phyloP scores from a whole-genome alignment of 2,113 vertebrate genomes.

The Scomber colias region DNA sequence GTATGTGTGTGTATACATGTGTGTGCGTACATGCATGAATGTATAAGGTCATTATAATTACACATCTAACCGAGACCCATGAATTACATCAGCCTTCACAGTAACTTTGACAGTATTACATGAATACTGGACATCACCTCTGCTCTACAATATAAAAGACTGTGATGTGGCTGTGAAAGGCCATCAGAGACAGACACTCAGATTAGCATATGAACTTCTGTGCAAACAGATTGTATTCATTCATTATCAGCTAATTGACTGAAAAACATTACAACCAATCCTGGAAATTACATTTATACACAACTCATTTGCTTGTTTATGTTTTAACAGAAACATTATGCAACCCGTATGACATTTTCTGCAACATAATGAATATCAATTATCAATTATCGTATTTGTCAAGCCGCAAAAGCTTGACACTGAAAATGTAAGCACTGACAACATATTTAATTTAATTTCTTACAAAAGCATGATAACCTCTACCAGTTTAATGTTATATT shows the following conservation, averaged over 20 bases:
- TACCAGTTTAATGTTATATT: no score
- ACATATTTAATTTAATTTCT: no score
- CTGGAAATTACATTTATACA: not conserved
- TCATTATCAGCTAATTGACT: constrained; percentile 1
- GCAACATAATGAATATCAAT: not conserved
- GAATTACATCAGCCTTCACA: constrained; percentile 66
- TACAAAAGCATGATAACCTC: no score
- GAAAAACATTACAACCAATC: not conserved
- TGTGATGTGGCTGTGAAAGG: not conserved
- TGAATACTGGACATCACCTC: constrained; percentile 1
- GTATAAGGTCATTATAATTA: constrained; percentile 56
- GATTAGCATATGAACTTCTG: not conserved
- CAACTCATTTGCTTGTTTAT: not conserved
- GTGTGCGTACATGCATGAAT: not conserved
- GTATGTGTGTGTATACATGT: not conserved
- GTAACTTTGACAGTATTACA: not conserved
- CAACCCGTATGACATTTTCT: not conserved
- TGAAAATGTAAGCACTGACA: no score
- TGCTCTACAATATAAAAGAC: not conserved
- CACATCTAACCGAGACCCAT: constrained; percentile 51
- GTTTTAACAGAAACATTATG: not conserved
- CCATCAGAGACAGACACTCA: not conserved
- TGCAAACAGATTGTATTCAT: constrained; percentile 10
- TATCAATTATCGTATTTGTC: no score
- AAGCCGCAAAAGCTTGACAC: no score